Base-by-base conservation (phyloP, 2,113 vertebrate genomes). In the Taurulus bubalis region DNA sequence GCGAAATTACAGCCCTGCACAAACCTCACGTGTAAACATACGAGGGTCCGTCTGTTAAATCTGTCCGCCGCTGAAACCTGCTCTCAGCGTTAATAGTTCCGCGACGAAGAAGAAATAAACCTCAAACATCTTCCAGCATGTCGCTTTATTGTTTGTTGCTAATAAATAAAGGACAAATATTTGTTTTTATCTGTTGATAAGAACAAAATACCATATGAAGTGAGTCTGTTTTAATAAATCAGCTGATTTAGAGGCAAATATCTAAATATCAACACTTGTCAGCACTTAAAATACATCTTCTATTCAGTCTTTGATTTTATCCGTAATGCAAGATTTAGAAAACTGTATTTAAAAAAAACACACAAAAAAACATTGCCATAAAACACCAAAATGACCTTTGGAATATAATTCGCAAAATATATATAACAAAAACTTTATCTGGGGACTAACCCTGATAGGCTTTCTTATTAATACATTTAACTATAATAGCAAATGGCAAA, bases 1-100 rank as follows among this genome's bases (percentile, higher is more conserved):
- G 28, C 12, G 6, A 79, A 32, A 36, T 1, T 9, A 0, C 11
- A 75, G 12, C 26, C 4, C 10, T 20, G 10, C 36, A 73, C 18
- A 8, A 62, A 22, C 69, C 87, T 94, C 94, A 94, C 94, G 89
- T 94, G 95, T 91, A 90, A 89, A 90, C 82, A 89, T 22, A 49
- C 5, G 2, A 3, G 4, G 3, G 89, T 93, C 79, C 90, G 26
- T 47, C 78, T 2, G 1, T 14, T 7, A 75, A 91, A 85, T 38
- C 2, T 1, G 36, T 66, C 90, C 94, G 91, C 0, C n/a, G 11
- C 2, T 1, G 11, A 72, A 85, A 73, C 8, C 3, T 0, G 1
- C 24, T 16, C 5, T 1, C 10, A 0, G 9, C 16, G 75, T 49
- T 79, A 92, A 77, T 15, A 3, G 91, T 94, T 94, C 94, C 92